phyloP scores from a whole-genome alignment of 1,140 invertebrate genomes.

The Ganaspis sp. region DNA sequence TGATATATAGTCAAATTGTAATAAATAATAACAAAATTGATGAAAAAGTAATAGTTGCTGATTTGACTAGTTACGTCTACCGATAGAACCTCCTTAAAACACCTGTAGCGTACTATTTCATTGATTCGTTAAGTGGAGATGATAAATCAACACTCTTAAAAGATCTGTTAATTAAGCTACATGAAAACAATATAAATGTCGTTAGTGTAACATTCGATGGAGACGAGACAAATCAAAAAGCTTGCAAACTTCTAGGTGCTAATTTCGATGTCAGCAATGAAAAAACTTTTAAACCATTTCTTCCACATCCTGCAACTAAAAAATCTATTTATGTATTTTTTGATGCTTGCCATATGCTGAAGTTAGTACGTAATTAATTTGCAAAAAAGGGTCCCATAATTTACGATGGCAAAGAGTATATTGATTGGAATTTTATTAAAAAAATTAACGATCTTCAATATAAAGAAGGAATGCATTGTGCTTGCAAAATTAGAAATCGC shows the following conservation, averaged over 20 bases:
- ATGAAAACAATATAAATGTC: too few species aligned
- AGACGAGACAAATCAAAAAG: slow-evolving; percentile 30
- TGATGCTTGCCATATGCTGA: slow-evolving; percentile 56
- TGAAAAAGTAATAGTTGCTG: too few species aligned
- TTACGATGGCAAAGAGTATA: slow-evolving; percentile 37
- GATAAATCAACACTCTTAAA: too few species aligned
- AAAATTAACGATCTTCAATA: slow-evolving; percentile 48
- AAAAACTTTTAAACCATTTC: slow-evolving; percentile 41
- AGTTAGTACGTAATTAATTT: slow-evolving; percentile 51
- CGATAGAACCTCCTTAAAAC: too few species aligned
- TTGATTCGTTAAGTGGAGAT: too few species aligned
- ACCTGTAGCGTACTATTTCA: too few species aligned
- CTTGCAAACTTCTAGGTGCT: slow-evolving; percentile 44
- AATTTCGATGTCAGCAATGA: slow-evolving; percentile 27
- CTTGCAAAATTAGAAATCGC: slow-evolving; percentile 26
- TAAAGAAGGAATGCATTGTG: slow-evolving; percentile 43
- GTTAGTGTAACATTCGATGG: slow-evolving; percentile 47
- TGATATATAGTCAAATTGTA: too few species aligned
- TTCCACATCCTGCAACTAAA: slow-evolving; percentile 44
- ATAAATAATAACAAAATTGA: too few species aligned
- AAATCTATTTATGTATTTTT: slow-evolving; percentile 49
- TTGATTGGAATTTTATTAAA: slow-evolving; percentile 51
- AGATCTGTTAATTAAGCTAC: too few species aligned
- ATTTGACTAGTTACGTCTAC: too few species aligned
- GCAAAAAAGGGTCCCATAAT: slow-evolving; percentile 35